Conservation (phyloP, 2,113 vertebrate species). For the Mesitornis unicolor region DNA sequence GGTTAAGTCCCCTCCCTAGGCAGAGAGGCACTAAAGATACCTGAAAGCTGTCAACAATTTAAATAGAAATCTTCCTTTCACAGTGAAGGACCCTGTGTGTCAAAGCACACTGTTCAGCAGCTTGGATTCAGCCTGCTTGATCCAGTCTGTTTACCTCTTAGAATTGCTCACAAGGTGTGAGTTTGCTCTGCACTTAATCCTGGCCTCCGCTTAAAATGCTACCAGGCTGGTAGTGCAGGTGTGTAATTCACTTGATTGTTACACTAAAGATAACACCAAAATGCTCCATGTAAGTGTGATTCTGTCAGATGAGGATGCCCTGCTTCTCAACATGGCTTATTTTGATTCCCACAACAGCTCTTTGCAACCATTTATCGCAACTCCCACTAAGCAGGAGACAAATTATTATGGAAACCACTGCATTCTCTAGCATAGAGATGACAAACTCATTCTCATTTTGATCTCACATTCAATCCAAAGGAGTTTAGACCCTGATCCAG, state of each 20-base stretch:
- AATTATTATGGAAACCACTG: background rate
- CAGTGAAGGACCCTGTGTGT: background rate
- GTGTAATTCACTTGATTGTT: background rate
- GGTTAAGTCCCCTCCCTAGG: constrained; percentile 3
- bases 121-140: constrained; percentile 30
- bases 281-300: background rate
- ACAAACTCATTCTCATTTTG: background rate
- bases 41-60: constrained; percentile 34
- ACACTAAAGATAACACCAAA: background rate
- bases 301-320: background rate
- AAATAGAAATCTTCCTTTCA: constrained; percentile 22
- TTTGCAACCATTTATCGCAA: background rate
- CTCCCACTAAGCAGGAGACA: background rate
- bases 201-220: background rate
- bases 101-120: constrained; percentile 52
- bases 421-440: background rate
- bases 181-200: background rate
- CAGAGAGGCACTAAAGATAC: constrained; percentile 25
- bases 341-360: background rate
- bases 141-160: constrained; percentile 20
- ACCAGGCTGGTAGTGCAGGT: background rate
- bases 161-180: background rate
- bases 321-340: background rate
- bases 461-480: background rate
- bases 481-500: background rate